phyloP scores from a whole-genome alignment of 2,888 invertebrate genomes.

The Heliconius erato region DNA sequence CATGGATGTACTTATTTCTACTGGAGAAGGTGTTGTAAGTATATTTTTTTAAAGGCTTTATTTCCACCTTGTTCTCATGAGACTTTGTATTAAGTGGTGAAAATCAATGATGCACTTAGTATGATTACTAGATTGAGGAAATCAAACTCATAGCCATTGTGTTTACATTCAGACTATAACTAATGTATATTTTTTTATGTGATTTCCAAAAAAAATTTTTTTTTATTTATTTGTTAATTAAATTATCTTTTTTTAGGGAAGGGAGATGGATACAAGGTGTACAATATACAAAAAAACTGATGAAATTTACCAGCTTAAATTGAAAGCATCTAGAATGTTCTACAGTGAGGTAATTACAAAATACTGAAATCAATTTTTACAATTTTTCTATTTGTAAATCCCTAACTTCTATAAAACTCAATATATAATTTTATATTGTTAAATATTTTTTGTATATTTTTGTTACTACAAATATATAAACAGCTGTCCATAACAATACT shows the following conservation, averaged over 20 bases:
- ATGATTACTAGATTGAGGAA: too few species aligned
- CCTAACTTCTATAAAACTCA: slow-evolving; percentile 33
- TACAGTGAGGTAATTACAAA: slow-evolving; percentile 89
- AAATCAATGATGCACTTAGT: too few species aligned
- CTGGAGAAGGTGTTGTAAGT: slow-evolving; percentile 96
- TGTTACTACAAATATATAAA: too few species aligned
- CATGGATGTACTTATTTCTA: slow-evolving; percentile 98
- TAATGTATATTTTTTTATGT: too few species aligned
- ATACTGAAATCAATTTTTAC: background rate
- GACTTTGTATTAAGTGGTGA: background rate
- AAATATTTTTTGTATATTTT: slow-evolving; percentile 42
- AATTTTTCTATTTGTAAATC: background rate
- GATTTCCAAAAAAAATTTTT: background rate
- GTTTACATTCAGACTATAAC: too few species aligned
- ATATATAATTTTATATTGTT: slow-evolving; percentile 50
- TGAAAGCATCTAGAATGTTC: slow-evolving; percentile 98
- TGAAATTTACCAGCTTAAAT: slow-evolving; percentile 97
- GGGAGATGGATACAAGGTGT: slow-evolving; percentile 97
- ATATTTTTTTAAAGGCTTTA: slow-evolving; percentile 41
- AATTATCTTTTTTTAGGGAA: slow-evolving; percentile 85
- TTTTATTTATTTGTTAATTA: background rate
- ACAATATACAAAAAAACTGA: slow-evolving; percentile 99
- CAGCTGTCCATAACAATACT: too few species aligned
- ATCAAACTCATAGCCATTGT: too few species aligned
- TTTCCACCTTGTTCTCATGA: too few species aligned